Evolutionary conservation across 2,113 vertebrate genomes (phyloP).

Genomic region (Scomber colias): DNA sequence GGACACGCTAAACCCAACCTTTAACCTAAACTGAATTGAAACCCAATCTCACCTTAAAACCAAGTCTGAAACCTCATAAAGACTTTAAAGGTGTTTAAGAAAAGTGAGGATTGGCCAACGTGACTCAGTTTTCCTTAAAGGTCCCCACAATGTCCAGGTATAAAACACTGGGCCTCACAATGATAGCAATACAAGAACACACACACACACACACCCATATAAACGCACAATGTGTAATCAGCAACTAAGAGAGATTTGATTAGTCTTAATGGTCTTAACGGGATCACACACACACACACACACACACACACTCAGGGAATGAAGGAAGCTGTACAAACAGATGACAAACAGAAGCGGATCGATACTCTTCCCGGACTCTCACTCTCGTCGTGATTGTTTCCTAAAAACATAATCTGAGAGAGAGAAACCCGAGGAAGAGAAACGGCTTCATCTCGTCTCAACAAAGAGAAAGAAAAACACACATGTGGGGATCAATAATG

Average conservation of each 20-base stretch:
- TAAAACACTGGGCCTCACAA: no score
- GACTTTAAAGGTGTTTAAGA: no score
- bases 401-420: slow-evolving; percentile 1
- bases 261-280: slow-evolving; percentile 28
- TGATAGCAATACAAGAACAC: neutral
- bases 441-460: neutral
- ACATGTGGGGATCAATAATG: neutral
- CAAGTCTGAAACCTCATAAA: no score
- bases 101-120: no score
- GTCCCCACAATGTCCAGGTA: no score
- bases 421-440: neutral
- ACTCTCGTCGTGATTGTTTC: neutral
- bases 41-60: no score
- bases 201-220: neutral
- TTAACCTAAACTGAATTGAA: no score
- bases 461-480: neutral
- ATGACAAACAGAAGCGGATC: slow-evolving; percentile 18
- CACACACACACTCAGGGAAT: neutral
- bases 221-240: neutral
- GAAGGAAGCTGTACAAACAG: neutral
- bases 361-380: slow-evolving; percentile 9
- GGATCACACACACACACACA: slow-evolving; percentile 3
- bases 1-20: no score
- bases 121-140: no score
- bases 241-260: slow-evolving; percentile 18